Percentiles rank a stretch among this genome's conserved stretches.
phyloP scores from a whole-genome alignment of 1,140 invertebrate genomes.

The Drosophila erecta region DNA sequence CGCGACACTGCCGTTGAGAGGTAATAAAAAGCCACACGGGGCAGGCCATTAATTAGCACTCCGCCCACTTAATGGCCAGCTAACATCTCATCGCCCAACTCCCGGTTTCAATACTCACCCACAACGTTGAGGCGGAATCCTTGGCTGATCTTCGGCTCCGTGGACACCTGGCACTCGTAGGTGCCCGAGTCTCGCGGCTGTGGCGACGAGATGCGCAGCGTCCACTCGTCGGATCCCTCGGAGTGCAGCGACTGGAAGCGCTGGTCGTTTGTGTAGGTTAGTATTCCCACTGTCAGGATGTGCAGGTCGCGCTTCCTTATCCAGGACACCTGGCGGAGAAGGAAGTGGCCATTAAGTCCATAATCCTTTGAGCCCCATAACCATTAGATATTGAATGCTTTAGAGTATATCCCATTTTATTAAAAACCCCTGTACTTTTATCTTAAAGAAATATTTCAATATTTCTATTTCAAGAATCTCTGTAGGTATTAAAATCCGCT shows the following conservation, averaged over 20 bases:
- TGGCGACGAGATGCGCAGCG: constrained; percentile 91
- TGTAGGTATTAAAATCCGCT: too few species aligned
- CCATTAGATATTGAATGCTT: too few species aligned
- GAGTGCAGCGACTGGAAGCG: constrained; percentile 91
- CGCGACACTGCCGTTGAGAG: constrained; percentile 90
- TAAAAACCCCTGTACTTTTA: too few species aligned
- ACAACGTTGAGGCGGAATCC: constrained; percentile 93
- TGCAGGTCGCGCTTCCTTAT: constrained; percentile 90
- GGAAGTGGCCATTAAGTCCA: background rate
- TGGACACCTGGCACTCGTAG: constrained; percentile 95
- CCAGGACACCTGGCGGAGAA: constrained; percentile 88
- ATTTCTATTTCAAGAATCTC: too few species aligned
- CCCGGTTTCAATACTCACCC: constrained; percentile 87
- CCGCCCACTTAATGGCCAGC: constrained; percentile 25
- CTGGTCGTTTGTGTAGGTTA: constrained; percentile 91
- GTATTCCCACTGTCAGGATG: constrained; percentile 90
- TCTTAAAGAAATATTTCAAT: background rate
- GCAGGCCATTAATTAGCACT: constrained; percentile 33
- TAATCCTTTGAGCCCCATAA: background rate
- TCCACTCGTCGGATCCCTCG: constrained; percentile 95
- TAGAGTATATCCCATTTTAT: background rate
- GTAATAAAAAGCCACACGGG: constrained; percentile 35
- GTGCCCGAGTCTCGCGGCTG: constrained; percentile 90
- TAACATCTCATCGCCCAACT: background rate
- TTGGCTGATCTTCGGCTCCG: constrained; percentile 93